Evolutionary conservation across 2,888 invertebrate species (phyloP).

Genomic region (Callosobruchus maculatus): DNA sequence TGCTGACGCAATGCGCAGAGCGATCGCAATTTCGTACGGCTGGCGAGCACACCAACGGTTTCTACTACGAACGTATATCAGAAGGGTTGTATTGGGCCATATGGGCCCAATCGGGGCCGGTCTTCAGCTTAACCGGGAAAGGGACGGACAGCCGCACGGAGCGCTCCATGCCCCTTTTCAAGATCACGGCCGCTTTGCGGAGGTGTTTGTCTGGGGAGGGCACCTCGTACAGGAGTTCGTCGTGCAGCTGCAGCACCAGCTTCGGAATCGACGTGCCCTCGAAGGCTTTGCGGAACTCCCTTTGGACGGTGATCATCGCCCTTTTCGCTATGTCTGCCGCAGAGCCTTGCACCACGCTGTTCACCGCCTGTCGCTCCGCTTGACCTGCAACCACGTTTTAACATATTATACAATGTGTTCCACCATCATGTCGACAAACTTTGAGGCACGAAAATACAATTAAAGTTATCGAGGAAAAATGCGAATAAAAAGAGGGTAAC

Average conservation of each 20-base stretch:
- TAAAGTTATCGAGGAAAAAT: no score
- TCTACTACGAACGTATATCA: slow-evolving; percentile 22
- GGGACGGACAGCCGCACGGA: slow-evolving; percentile 70
- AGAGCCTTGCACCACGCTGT: slow-evolving; percentile 93
- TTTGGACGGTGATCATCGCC: slow-evolving; percentile 79
- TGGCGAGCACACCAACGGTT: no score
- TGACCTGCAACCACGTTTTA: slow-evolving; percentile 56
- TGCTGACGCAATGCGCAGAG: no score
- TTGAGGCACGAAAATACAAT: no score
- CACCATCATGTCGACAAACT: no score
- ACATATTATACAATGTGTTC: not conserved
- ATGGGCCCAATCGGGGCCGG: slow-evolving; percentile 78
- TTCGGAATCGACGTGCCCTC: no score
- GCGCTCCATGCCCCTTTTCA: slow-evolving; percentile 79
- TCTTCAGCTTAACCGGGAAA: slow-evolving; percentile 84
- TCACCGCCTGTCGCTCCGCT: slow-evolving; percentile 94
- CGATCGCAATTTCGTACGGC: no score
- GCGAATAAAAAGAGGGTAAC: no score
- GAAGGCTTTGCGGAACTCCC: slow-evolving; percentile 52
- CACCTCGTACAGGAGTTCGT: slow-evolving; percentile 93
- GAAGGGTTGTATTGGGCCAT: slow-evolving; percentile 44
- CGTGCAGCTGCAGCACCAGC: slow-evolving; percentile 89
- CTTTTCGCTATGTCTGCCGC: slow-evolving; percentile 94
- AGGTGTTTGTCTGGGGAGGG: slow-evolving; percentile 57
- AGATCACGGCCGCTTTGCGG: slow-evolving; percentile 56